Evolutionary conservation across 2,797 vertebrate species (phyloP).

Genomic region (Tenualosa ilisha): DNA sequence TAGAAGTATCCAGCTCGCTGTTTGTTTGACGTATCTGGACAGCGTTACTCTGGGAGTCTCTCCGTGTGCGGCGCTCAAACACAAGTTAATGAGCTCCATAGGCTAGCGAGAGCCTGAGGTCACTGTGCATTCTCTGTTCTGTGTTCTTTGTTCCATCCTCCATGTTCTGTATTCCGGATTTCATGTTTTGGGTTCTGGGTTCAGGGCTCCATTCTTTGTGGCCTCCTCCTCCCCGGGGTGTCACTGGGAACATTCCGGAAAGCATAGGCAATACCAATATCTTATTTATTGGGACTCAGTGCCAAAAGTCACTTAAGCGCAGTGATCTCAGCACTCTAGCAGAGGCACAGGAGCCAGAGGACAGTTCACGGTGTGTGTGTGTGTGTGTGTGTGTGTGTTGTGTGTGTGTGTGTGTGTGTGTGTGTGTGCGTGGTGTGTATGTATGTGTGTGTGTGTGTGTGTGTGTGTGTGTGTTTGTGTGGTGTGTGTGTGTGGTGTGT

Average conservation of each 20-base stretch:
- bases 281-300: neutral
- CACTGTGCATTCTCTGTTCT: neutral
- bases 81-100: neutral
- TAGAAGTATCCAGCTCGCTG: conserved; percentile 31
- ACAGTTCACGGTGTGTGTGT: neutral
- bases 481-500: too few species aligned
- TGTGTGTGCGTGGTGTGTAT: too few species aligned
- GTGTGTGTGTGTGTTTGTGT: too few species aligned
- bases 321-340: neutral
- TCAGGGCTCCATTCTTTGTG: neutral
- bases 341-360: neutral
- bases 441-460: too few species aligned
- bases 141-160: neutral
- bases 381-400: too few species aligned
- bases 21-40: conserved; percentile 42
- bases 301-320: neutral
- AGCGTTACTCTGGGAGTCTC: neutral
- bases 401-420: too few species aligned
- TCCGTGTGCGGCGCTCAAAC: neutral
- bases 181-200: too few species aligned
- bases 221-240: neutral
- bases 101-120: neutral
- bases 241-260: neutral
- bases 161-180: too few species aligned
- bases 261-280: neutral